Evolutionary conservation across 2,888 invertebrate genomes (phyloP).

Genomic region (Oscheius sp.): DNA sequence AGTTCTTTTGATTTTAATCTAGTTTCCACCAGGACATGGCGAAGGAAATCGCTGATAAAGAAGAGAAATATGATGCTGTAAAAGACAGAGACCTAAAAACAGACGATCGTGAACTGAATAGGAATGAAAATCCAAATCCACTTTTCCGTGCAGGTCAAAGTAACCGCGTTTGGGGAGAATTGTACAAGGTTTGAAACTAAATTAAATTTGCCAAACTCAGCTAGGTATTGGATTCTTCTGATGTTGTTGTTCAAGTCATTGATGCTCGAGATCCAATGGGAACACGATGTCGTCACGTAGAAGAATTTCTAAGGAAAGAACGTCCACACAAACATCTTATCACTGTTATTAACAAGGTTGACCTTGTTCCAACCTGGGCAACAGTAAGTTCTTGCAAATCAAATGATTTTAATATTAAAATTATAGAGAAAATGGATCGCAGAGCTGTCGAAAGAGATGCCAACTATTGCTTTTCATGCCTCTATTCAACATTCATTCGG

Average conservation of each 20-base stretch:
- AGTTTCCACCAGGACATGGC: constrained; percentile 75
- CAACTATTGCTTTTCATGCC: constrained; percentile 97
- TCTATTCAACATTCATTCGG: constrained; percentile 98
- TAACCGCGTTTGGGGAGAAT: constrained; percentile 96
- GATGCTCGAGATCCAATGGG: constrained; percentile 91
- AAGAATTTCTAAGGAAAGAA: constrained; percentile 82
- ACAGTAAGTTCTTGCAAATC: constrained; percentile 75
- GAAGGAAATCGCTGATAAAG: constrained; percentile 79
- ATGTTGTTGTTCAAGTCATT: constrained; percentile 91
- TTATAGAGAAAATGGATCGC: constrained; percentile 89
- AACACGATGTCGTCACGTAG: constrained; percentile 89
- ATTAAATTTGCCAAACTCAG: constrained; percentile 5
- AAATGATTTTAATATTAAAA: background rate
- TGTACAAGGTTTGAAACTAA: constrained; percentile 83
- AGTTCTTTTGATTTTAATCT: background rate
- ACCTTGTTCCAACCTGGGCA: constrained; percentile 93
- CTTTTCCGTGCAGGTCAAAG: constrained; percentile 95
- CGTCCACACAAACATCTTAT: constrained; percentile 96
- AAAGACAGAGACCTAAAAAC: constrained; percentile 83
- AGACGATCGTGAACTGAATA: constrained; percentile 72
- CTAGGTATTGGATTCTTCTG: constrained; percentile 88
- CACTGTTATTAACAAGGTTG: constrained; percentile 91
- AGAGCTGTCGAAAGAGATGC: constrained; percentile 90
- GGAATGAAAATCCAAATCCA: constrained; percentile 86
- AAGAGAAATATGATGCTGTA: constrained; percentile 81